phyloP scores from a whole-genome alignment of 2,113 vertebrate species.

The Megatriorchis doriae region DNA sequence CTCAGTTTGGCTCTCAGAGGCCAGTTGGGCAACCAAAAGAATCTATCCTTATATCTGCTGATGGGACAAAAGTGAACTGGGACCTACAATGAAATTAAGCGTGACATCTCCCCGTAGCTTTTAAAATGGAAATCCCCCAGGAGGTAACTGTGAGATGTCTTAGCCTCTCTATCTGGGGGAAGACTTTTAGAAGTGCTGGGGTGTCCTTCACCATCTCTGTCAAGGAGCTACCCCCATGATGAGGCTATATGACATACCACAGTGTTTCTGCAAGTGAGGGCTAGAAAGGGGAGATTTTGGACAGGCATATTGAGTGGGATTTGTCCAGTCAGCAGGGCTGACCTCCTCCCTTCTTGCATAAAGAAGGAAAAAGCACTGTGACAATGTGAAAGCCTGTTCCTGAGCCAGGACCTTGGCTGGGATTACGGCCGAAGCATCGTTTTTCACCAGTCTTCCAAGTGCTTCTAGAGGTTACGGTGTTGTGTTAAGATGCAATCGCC shows the following conservation, averaged over 20 bases:
- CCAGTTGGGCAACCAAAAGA: not conserved
- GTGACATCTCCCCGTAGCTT: not conserved
- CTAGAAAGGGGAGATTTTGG: not conserved
- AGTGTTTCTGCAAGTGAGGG: not conserved
- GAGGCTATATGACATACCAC: not conserved
- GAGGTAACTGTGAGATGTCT: not conserved
- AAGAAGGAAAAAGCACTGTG: not conserved
- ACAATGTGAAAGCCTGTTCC: not conserved
- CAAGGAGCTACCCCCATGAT: not conserved
- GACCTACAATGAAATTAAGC: not conserved
- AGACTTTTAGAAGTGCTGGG: not conserved
- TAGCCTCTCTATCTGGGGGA: not conserved
- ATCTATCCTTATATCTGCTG: not conserved
- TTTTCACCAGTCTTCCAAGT: conserved; percentile 4
- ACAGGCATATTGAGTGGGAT: not conserved
- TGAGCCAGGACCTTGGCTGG: conserved; percentile 2
- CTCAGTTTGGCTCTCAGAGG: not conserved
- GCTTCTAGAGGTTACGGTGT: not conserved
- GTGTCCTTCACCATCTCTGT: not conserved
- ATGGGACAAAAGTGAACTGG: not conserved
- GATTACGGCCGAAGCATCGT: not conserved
- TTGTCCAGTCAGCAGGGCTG: not conserved
- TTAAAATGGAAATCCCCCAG: not conserved
- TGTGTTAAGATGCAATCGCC: conserved; percentile 3
- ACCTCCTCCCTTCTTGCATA: not conserved